Percentiles rank a stretch among this genome's conserved stretches.
Evolutionary conservation across 2,797 vertebrate species (phyloP).

Genomic region (Perodicticus potto): DNA sequence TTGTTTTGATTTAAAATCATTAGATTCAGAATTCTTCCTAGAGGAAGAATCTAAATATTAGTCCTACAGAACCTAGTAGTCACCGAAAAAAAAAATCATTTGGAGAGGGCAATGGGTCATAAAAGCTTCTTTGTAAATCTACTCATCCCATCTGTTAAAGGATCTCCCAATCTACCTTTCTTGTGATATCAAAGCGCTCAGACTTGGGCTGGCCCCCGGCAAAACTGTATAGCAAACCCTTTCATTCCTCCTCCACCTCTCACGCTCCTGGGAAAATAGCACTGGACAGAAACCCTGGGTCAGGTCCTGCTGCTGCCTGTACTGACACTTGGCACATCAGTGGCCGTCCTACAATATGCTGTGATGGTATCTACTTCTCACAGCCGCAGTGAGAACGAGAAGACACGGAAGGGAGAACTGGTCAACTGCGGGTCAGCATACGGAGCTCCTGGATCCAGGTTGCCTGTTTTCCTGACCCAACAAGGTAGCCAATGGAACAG

Average conservation of each 20-base stretch:
- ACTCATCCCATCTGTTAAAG: background rate
- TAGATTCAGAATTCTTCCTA: background rate
- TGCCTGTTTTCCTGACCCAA: background rate
- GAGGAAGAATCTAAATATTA: slow-evolving; percentile 23
- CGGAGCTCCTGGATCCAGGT: no score
- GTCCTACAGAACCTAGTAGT: background rate
- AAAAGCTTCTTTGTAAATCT: background rate
- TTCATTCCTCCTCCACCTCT: background rate
- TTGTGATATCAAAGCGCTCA: background rate
- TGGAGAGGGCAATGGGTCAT: background rate
- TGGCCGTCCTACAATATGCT: background rate
- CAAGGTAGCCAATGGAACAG: background rate
- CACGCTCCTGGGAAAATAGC: background rate
- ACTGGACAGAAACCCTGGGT: background rate
- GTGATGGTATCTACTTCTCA: background rate
- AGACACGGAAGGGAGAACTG: background rate
- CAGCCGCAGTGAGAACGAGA: accelerated
- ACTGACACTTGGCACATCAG: background rate
- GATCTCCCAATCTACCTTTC: background rate
- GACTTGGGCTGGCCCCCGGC: background rate
- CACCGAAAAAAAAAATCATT: background rate
- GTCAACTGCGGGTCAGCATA: background rate
- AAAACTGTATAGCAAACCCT: background rate
- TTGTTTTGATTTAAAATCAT: background rate
- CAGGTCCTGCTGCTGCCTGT: background rate